Conservation (phyloP, 1,140 invertebrate species). For the Rhopalosiphum maidis region DNA sequence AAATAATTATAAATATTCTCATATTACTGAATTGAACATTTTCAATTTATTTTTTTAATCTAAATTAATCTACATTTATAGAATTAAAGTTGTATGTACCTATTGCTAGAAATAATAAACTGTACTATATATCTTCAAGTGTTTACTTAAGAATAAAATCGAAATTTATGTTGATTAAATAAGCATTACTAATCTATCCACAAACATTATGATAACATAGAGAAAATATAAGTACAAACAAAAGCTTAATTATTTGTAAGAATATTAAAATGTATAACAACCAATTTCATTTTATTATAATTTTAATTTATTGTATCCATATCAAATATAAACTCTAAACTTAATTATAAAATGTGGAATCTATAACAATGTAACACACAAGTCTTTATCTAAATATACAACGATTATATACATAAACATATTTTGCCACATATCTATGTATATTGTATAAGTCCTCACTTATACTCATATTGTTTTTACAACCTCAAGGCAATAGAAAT, state of each 20-base stretch:
- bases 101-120: neutral
- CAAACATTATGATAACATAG: neutral
- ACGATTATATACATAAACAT: neutral
- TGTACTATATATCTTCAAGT: neutral
- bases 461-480: neutral
- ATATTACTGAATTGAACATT: neutral
- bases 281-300: neutral
- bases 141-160: neutral
- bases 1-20: neutral
- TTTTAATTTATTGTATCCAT: neutral
- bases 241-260: neutral
- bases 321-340: neutral
- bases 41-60: neutral
- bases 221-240: neutral
- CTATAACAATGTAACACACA: neutral
- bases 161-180: neutral
- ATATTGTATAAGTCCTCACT: neutral
- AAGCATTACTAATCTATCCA: neutral
- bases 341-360: neutral
- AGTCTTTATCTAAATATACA: neutral
- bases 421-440: neutral
- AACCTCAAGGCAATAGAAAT: neutral
- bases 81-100: neutral
- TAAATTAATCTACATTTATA: neutral
- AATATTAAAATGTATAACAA: neutral